These are phyloP conservation scores for Nemotelus pantherinus DNA, from an alignment of 2,888 invertebrate genomes.

Conservation along the genomic window DNA sequence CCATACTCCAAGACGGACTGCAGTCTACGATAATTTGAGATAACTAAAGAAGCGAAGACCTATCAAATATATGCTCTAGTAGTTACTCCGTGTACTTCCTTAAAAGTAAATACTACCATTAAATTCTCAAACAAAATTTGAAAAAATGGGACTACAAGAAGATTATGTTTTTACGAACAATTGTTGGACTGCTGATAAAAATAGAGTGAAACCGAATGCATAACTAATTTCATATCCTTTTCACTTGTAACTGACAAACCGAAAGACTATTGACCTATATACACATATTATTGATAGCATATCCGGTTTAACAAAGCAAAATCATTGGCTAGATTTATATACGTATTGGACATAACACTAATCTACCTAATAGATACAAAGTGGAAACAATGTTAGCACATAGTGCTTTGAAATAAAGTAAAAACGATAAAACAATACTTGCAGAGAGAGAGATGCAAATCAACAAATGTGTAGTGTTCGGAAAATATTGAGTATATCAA, in stretches of 20 bases:
- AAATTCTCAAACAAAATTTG: too few relatives aligned
- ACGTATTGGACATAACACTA: constrained; percentile 25
- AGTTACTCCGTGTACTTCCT: neutral
- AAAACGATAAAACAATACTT: neutral
- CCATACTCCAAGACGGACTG: constrained; percentile 25
- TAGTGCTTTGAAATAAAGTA: constrained; percentile 26
- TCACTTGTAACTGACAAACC: neutral
- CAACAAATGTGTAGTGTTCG: constrained; percentile 26
- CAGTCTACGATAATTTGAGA: constrained; percentile 10
- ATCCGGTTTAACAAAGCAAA: neutral
- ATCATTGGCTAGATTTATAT: constrained; percentile 41
- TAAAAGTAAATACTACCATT: too few relatives aligned
- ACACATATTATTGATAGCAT: constrained; percentile 1
- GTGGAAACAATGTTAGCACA: constrained; percentile 22
- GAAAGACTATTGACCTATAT: constrained; percentile 22
- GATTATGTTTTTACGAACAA: too few relatives aligned
- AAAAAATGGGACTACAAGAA: too few relatives aligned
- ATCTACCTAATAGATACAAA: constrained; percentile 19
- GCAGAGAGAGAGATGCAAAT: constrained; percentile 38
- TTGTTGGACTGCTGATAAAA: too few relatives aligned
- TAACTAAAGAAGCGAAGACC: neutral
- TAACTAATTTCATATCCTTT: too few relatives aligned
- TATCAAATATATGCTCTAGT: neutral
- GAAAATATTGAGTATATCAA: constrained; percentile 25
- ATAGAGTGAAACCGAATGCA: too few relatives aligned